A percentile compares a stretch with the other conserved stretches of the same genome.
These are phyloP conservation scores for Podargus strigoides DNA, from an alignment of 2,797 vertebrate species.

Conservation along the genomic window DNA sequence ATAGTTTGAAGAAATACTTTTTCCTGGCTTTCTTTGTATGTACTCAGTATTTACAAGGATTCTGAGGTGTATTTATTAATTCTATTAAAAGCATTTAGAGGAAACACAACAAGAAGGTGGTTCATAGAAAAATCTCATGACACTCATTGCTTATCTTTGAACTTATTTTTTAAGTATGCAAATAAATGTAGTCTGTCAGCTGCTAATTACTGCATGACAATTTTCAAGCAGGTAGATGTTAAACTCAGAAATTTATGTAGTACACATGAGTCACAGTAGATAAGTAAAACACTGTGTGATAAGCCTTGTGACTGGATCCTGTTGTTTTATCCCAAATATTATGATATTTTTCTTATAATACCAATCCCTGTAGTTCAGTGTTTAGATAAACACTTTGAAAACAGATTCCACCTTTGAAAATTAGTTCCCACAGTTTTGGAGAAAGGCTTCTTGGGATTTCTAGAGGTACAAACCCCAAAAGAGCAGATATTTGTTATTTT, in stretches of 20 bases:
- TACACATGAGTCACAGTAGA: not conserved
- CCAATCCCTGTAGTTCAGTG: not conserved
- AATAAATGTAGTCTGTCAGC: not conserved
- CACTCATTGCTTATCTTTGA: not conserved
- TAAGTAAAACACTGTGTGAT: not conserved
- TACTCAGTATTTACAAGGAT: not conserved
- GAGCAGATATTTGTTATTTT: not conserved
- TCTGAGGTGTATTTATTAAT: not conserved
- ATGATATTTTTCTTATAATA: not conserved
- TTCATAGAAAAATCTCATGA: constrained; percentile 6
- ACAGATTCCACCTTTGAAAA: not conserved
- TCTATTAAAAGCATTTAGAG: not conserved
- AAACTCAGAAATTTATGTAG: not conserved
- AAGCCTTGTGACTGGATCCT: not conserved
- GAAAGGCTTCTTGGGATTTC: not conserved
- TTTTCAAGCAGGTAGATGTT: not conserved
- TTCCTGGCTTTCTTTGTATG: not conserved
- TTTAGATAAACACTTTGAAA: not conserved
- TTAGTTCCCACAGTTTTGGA: not conserved
- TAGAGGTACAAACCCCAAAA: not conserved
- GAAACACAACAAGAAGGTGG: not conserved
- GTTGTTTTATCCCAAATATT: not conserved
- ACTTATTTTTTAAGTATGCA: not conserved
- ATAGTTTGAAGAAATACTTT: not conserved
- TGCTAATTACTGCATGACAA: not conserved